Evolutionary conservation across 2,888 invertebrate species (phyloP).

Genomic region (Lordiphosa fenestrarum): DNA sequence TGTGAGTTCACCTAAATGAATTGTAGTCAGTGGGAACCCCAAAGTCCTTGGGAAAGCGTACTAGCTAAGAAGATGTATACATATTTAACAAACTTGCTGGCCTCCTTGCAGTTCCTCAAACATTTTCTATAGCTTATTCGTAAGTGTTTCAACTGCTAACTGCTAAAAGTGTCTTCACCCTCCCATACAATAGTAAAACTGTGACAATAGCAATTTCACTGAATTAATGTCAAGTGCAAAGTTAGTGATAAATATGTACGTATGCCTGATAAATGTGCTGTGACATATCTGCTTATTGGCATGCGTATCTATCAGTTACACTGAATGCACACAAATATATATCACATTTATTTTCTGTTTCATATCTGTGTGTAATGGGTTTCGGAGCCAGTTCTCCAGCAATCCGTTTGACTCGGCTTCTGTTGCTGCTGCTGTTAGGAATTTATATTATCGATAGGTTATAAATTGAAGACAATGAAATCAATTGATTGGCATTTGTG

Average conservation of each 20-base stretch:
- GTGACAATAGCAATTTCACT: conserved; percentile 65
- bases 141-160: too few species aligned
- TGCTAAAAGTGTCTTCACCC: too few species aligned
- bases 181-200: conserved; percentile 36
- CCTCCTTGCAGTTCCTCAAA: too few species aligned
- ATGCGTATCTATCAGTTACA: conserved; percentile 41
- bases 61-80: too few species aligned
- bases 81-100: too few species aligned
- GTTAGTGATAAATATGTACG: conserved; percentile 3
- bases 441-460: conserved; percentile 71
- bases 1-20: too few species aligned
- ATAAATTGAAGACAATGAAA: conserved; percentile 75
- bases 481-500: conserved; percentile 71
- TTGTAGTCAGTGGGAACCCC: too few species aligned
- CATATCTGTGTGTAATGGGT: conserved; percentile 2
- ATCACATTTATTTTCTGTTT: conserved; percentile 27
- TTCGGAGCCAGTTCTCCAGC: conserved; percentile 9
- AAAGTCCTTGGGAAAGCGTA: too few species aligned
- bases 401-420: conserved; percentile 3
- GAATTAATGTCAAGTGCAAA: conserved; percentile 71
- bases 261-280: conserved; percentile 25
- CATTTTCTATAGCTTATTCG: too few species aligned
- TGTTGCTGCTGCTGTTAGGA: conserved; percentile 36
- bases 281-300: conserved; percentile 44
- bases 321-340: conserved; percentile 25